A percentile compares a stretch with the other conserved stretches of the same genome.
Evolutionary conservation across 2,888 invertebrate species (phyloP).

Genomic region (Sinohyriopsis cumingii): DNA sequence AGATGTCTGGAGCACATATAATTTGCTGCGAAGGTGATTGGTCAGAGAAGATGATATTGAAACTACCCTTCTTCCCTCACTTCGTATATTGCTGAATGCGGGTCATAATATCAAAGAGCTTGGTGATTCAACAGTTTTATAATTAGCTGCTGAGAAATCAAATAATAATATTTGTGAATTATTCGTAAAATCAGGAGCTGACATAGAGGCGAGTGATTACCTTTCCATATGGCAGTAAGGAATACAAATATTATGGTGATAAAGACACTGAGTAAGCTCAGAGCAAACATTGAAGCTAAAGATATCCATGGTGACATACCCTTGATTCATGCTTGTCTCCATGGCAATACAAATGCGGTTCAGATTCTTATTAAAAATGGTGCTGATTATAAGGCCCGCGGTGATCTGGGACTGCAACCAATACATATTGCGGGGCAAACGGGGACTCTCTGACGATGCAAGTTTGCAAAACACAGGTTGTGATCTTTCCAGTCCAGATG

Average conservation of each 20-base stretch:
- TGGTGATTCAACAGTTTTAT: constrained; percentile 11
- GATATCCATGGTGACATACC: constrained; percentile 11
- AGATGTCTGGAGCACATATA: constrained; percentile 9
- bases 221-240: constrained; percentile 17
- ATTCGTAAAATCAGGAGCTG: constrained; percentile 12
- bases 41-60: constrained; percentile 2
- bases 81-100: constrained; percentile 4
- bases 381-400: constrained; percentile 4
- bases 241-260: constrained; percentile 10
- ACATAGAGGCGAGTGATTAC: constrained; percentile 11
- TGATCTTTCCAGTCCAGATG: neutral
- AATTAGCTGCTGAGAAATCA: constrained; percentile 12
- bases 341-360: constrained; percentile 8
- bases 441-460: constrained; percentile 6
- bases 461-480: neutral
- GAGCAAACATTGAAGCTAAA: constrained; percentile 10
- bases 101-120: constrained; percentile 12
- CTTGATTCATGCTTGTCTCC: constrained; percentile 15
- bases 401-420: constrained; percentile 17
- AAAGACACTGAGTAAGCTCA: constrained; percentile 1
- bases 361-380: constrained; percentile 6
- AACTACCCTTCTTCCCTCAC: constrained; percentile 8
- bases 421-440: constrained; percentile 19
- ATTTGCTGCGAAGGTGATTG: constrained; percentile 5
- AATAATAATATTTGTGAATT: neutral